These are phyloP conservation scores for Melikaiella ostensackeni DNA, from an alignment of 2,888 invertebrate genomes.

Conservation along the genomic window DNA sequence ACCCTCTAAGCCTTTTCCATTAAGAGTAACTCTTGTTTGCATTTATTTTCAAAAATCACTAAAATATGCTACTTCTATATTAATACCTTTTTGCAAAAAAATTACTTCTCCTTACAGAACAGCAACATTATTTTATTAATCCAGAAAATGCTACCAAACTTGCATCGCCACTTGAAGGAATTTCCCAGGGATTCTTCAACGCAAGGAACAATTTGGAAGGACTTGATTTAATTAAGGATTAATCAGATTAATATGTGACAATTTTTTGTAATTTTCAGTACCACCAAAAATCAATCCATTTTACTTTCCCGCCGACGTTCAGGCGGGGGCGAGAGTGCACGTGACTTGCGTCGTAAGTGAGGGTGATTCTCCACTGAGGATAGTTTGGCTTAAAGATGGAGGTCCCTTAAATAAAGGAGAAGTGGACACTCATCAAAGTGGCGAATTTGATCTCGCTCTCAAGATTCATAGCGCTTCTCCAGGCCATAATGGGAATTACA, in stretches of 20 bases:
- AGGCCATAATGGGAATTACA: constrained; percentile 79
- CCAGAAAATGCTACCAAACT: neutral
- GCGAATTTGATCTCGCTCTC: constrained; percentile 75
- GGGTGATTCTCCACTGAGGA: constrained; percentile 79
- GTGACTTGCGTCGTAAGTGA: constrained; percentile 78
- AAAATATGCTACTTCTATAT: too few relatives aligned
- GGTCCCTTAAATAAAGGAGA: constrained; percentile 76
- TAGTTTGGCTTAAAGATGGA: constrained; percentile 81
- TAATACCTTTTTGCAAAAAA: too few relatives aligned
- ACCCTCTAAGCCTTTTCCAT: too few relatives aligned
- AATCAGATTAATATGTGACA: constrained; percentile 21
- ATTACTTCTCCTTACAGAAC: neutral
- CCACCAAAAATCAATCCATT: constrained; percentile 79
- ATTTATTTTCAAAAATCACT: too few relatives aligned
- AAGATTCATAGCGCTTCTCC: constrained; percentile 79
- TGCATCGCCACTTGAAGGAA: neutral
- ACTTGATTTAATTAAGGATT: constrained; percentile 24
- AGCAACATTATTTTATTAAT: neutral
- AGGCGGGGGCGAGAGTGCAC: constrained; percentile 77
- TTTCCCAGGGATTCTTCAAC: neutral
- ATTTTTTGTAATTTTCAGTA: constrained; percentile 75
- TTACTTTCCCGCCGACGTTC: constrained; percentile 77
- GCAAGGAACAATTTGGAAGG: neutral
- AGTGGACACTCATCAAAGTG: constrained; percentile 70
- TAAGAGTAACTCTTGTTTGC: too few relatives aligned